Evolutionary conservation across 92 coral and sea anemone species (phyloP), one percentile per base, ranked within the genome.

Genomic region (Zoanthus solanderi): DNA sequence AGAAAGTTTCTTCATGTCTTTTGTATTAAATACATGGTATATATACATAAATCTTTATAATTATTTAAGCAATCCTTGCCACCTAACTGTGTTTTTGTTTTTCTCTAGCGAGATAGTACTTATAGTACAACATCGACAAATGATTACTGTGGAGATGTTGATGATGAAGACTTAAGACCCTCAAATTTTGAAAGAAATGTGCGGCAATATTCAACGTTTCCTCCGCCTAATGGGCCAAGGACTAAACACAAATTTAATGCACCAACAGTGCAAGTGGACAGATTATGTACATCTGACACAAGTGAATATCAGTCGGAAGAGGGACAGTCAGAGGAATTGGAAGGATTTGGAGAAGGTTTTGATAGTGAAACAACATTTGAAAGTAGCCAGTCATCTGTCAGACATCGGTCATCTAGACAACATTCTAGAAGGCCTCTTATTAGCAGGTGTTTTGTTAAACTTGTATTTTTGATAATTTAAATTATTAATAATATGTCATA

Each of bases 251-350:
- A 92, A 13, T 31, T 92, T 45, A 93, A 85, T n/a, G 81, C 90
- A 47, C 98, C 96, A 56, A 92, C 88, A 11, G 78, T 84, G 54
- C 86, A 84, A 72, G 92, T 58, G 37, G 96, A 94, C 18, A 92
- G 88, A 57, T 71, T 79, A 56, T 88, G 97, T 29, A 92, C 88
- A 68, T 94, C 98, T 0, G 99, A 97, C 76, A 97, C 99, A n/a
- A 97, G 99, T 84, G 99, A 97, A 84, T 97, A 94, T 73, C 98
- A 95, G 83, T 96, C 98, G n/a, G 99, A 97, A 42, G 96, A 95
- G 87, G 99, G 99, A 3, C 85, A 66, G 2, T 80, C 85, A 3
- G 85, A 80, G 52, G 85, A 80, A 63, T 89, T 88, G 92, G 94
- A 96, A 83, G 99, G 97, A 11, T 92, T 71, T 79, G 94, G 96